Evolutionary conservation across 2,113 vertebrate genomes (phyloP), one percentile per base, ranked within the genome.

Genomic region (Polyodon spathula): DNA sequence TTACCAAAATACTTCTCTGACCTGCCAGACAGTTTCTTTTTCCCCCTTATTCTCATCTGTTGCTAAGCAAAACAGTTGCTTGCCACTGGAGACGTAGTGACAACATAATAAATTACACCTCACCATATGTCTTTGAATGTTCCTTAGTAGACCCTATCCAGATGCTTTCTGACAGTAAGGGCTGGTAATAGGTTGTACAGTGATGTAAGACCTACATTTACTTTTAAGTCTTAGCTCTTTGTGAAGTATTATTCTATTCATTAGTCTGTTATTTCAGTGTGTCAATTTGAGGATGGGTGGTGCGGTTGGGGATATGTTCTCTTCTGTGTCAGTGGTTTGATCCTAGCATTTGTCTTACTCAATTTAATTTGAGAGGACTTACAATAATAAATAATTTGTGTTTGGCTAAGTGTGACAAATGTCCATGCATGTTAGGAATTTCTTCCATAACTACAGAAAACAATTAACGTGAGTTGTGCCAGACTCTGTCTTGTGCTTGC

Each of bases 31-130:
- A 66, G 71, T 73, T 76, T 79, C 78, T 27, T 27, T n/a, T n/a
- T n/a, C 75, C 65, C 75, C 68, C 68, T 72, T 75, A 16, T 71
- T 76, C 64, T 66, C 77, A 66, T 68, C 73, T 73, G 78, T 81
- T 84, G 74, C 78, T 77, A 78, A 61, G 75, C 71, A 73, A 80
- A 78, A 79, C 75, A 79, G 66, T 81, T 79, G 66, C 70, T 73
- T 80, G 70, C 72, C 65, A 76, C 73, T 65, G 50, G 42, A 65
- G 44, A 46, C 44, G 8, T 46, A 46, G 44, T 46, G 44, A 46
- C 44, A 46, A 46, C 44, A 46, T 46, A 46, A 46, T 46, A 46
- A 46, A 46, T 46, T 46, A 46, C 44, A 46, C 8, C 14, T 46
- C 44, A 46, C 44, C 44, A 46, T 71, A 81, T 78, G 78, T 84